Percentiles rank a stretch among this genome's conserved stretches.
These are phyloP conservation scores for Drosophila sturtevanti DNA, from an alignment of 1,140 invertebrate species.

Conservation along the genomic window DNA sequence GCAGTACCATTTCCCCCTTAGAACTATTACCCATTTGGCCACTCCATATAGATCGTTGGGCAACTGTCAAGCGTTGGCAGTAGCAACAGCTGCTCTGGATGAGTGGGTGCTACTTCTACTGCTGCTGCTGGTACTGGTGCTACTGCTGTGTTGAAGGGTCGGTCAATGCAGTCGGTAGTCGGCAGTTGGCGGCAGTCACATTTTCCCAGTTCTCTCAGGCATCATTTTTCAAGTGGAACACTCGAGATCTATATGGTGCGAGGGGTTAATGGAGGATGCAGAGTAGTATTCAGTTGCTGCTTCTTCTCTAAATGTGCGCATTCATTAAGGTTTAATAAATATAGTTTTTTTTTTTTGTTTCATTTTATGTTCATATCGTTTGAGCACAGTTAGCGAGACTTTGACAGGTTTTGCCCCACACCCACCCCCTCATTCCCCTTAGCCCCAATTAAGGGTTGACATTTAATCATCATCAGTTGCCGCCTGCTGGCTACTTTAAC, in stretches of 20 bases:
- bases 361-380: constrained; percentile 17
- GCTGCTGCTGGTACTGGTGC: constrained; percentile 13
- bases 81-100: constrained; percentile 53
- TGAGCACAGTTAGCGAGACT: constrained; percentile 50
- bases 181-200: constrained; percentile 36
- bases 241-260: constrained; percentile 34
- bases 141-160: constrained; percentile 57
- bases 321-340: constrained; percentile 79
- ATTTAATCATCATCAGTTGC: constrained; percentile 41
- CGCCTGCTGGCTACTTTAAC: neutral
- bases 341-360: constrained; percentile 40
- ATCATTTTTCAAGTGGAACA: constrained; percentile 72
- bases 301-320: constrained; percentile 66
- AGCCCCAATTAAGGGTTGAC: constrained; percentile 32
- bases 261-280: constrained; percentile 3
- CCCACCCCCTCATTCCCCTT: neutral
- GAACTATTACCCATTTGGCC: neutral
- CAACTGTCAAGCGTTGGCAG: constrained; percentile 46
- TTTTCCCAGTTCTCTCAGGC: constrained; percentile 42
- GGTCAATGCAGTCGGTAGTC: constrained; percentile 63
- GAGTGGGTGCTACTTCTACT: constrained; percentile 33
- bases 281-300: constrained; percentile 9
- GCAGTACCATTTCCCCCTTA: neutral
- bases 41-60: constrained; percentile 14
- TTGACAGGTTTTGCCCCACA: constrained; percentile 33